Evolutionary conservation across 2,797 vertebrate species (phyloP).

Genomic region (Malurus leucopterus): DNA sequence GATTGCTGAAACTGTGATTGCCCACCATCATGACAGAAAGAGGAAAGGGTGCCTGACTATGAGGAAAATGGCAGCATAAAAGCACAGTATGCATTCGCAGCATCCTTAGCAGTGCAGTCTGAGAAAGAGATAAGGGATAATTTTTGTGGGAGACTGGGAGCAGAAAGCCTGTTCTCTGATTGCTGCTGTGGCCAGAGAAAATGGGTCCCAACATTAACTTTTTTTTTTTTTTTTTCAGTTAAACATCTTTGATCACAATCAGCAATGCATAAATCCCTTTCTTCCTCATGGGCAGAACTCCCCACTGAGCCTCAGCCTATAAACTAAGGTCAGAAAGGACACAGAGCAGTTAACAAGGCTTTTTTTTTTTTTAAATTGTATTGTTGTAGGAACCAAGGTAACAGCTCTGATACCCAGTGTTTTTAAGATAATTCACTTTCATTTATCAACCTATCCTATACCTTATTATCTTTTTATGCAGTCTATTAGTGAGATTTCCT

Average conservation of each 20-base stretch:
- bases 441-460: neutral
- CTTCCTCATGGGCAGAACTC: neutral
- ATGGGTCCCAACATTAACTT: neutral
- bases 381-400: neutral
- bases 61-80: neutral
- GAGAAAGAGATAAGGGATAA: neutral
- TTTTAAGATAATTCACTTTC: conserved; percentile 1
- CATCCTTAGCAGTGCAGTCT: neutral
- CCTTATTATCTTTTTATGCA: neutral
- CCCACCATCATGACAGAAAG: neutral
- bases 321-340: conserved; percentile 11
- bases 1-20: conserved; percentile 23
- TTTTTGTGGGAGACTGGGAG: neutral
- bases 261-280: neutral
- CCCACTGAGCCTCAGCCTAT: neutral
- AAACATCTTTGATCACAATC: neutral
- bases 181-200: neutral
- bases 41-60: neutral
- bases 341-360: neutral
- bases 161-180: neutral
- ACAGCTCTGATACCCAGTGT: neutral
- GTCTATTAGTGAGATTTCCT: conserved; percentile 2
- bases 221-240: neutral
- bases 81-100: neutral
- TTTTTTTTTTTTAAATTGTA: neutral